Percentiles rank a stretch among this genome's conserved stretches.
Conservation (phyloP, 2,888 invertebrate genomes). For the Rhagonycha fulva region DNA sequence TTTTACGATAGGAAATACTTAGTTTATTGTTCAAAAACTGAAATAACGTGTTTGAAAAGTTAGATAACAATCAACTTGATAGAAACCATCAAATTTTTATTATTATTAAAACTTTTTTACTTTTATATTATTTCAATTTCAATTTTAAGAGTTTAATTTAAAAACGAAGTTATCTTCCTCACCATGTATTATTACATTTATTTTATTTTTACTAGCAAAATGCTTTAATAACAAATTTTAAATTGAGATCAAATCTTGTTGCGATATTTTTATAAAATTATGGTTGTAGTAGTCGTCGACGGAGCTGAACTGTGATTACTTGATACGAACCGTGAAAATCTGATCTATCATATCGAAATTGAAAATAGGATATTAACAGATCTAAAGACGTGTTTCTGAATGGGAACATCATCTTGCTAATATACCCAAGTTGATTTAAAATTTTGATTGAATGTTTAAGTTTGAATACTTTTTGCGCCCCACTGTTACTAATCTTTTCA, state of each 20-base stretch:
- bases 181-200: not conserved
- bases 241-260: constrained; percentile 11
- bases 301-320: constrained; percentile 22
- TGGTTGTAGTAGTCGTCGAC: not conserved
- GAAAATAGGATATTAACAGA: constrained; percentile 22
- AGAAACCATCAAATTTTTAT: constrained; percentile 22
- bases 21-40: not conserved
- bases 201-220: not conserved
- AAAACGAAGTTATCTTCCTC: not conserved
- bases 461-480: not conserved
- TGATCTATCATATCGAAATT: constrained; percentile 19
- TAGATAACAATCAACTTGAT: constrained; percentile 24
- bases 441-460: not conserved
- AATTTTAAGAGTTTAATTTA: not conserved
- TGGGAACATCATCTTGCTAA: constrained; percentile 7
- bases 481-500: not conserved
- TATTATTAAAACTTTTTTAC: constrained; percentile 7
- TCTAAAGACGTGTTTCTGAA: constrained; percentile 14
- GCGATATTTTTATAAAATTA: constrained; percentile 19
- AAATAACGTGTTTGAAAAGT: constrained; percentile 20
- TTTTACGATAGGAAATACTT: not conserved
- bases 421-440: constrained; percentile 17
- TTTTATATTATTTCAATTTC: not conserved
- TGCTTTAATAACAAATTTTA: constrained; percentile 8
- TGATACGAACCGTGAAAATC: constrained; percentile 23